phyloP scores from a whole-genome alignment of 2,797 vertebrate genomes.

The Acanthurus leucopareius region DNA sequence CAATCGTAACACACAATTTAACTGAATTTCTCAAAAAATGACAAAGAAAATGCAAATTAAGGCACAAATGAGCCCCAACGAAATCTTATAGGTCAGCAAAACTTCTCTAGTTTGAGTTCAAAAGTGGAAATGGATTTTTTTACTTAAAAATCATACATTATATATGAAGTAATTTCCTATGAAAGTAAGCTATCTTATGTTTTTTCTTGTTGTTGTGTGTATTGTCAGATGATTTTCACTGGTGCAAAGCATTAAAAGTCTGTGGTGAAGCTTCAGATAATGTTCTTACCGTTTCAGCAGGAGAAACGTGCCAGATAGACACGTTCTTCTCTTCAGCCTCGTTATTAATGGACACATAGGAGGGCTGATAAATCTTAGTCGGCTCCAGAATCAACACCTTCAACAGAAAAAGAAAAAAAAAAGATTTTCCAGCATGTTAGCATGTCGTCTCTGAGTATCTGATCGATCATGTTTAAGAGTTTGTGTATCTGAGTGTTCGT shows the following conservation, averaged over 20 bases:
- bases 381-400: slow-evolving; percentile 96
- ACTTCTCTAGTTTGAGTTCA: too few species aligned
- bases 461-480: neutral
- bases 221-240: neutral
- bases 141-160: too few species aligned
- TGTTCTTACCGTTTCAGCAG: slow-evolving; percentile 90
- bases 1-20: too few species aligned
- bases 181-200: too few species aligned
- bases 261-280: neutral
- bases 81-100: too few species aligned
- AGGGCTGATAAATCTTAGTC: slow-evolving; percentile 94
- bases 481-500: slow-evolving; percentile 58
- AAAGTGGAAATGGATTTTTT: too few species aligned
- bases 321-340: slow-evolving; percentile 95
- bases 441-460: neutral
- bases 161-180: too few species aligned
- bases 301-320: slow-evolving; percentile 95
- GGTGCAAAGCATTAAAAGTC: neutral
- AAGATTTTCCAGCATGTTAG: neutral
- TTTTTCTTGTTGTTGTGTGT: too few species aligned
- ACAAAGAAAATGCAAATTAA: too few species aligned
- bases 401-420: neutral
- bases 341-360: slow-evolving; percentile 95
- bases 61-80: too few species aligned
- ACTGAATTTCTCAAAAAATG: too few species aligned